A percentile compares a stretch with the other conserved stretches of the same genome.
phyloP scores from a whole-genome alignment of 2,113 vertebrate species.

The Psilopsiagon aurifrons region DNA sequence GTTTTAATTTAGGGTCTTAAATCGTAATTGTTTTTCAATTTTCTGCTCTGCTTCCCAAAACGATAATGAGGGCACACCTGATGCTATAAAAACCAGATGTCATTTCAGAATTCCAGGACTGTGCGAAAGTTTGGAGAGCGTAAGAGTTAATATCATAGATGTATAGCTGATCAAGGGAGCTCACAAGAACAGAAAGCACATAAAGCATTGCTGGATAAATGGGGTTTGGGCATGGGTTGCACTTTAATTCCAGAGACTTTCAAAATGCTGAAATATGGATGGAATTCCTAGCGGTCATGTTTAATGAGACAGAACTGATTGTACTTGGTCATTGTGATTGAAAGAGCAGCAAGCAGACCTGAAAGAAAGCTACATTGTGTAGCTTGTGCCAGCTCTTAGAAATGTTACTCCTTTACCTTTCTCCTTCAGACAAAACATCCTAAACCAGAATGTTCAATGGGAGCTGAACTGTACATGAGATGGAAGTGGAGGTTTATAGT shows the following conservation, averaged over 20 bases:
- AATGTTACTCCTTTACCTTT: not conserved
- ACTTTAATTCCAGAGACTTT: not conserved
- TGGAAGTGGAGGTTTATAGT: not conserved
- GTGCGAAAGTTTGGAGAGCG: not conserved
- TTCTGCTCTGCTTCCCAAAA: slow-evolving; percentile 38
- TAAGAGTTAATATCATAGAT: not conserved
- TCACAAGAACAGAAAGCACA: not conserved
- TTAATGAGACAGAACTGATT: not conserved
- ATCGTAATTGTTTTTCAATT: slow-evolving; percentile 49
- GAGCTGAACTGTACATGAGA: not conserved
- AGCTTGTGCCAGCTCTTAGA: not conserved
- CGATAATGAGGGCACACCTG: slow-evolving; percentile 54
- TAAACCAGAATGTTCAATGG: not conserved
- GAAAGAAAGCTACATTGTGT: not conserved
- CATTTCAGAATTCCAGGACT: not conserved
- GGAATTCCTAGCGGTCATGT: not conserved
- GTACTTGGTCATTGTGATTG: not conserved
- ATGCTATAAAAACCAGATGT: slow-evolving; percentile 60
- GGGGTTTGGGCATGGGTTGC: not conserved
- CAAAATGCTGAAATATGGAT: not conserved
- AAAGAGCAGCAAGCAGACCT: not conserved
- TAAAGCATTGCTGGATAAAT: not conserved
- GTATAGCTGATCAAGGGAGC: not conserved
- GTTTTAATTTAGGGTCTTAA: slow-evolving; percentile 59
- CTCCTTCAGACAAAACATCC: not conserved